Evolutionary conservation across 2,888 invertebrate species (phyloP), one percentile per base, ranked within the genome.

Genomic region (Hypolimnas misippus): DNA sequence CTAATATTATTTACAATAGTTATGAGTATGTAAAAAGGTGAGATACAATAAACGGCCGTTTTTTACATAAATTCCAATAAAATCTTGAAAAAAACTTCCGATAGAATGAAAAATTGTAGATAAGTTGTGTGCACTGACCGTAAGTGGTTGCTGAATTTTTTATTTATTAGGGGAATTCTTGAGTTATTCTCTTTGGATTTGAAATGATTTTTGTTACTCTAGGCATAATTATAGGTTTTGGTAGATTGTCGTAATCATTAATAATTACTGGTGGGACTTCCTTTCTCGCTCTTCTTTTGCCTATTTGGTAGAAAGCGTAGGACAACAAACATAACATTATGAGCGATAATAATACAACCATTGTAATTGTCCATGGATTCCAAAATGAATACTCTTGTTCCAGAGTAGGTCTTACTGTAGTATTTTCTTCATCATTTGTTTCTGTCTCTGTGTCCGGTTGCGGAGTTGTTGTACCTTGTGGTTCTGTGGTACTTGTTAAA

Each of bases 351-450:
- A 73, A 35, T 19, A 66, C 59, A 7, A 76, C 73, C 67, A 78
- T 70, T 6, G 72, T 14, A 33, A 81, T 81, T 3, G 76, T 78
- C 4, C 73, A 63, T 3, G 74, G 60, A 55, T 72, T 81, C 81
- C 82, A 82, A 67, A 81, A 79, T 16, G 65, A 40, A 44, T 49
- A 46, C 17, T 61, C 38, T 31, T 7, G 12, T 19, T 33, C 52
- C n/a, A 54, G 52, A 14, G 12, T 25, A 8, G 29, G 33, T n/a
- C 25, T 49, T 42, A 38, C 54, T 16, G 67, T 58, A 19, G 57
- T 31, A 3, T 44, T 52, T 21, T n/a, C 12, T 46, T 21, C 19
- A 21, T 14, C 21, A 19, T 5, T 14, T 49, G 49, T 10, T 49
- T 49, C 25, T 29, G 49, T 14, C 10, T 35, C 25, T 25, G 25